phyloP scores from a whole-genome alignment of 2,797 vertebrate species.

The Sebastes umbrosus region DNA sequence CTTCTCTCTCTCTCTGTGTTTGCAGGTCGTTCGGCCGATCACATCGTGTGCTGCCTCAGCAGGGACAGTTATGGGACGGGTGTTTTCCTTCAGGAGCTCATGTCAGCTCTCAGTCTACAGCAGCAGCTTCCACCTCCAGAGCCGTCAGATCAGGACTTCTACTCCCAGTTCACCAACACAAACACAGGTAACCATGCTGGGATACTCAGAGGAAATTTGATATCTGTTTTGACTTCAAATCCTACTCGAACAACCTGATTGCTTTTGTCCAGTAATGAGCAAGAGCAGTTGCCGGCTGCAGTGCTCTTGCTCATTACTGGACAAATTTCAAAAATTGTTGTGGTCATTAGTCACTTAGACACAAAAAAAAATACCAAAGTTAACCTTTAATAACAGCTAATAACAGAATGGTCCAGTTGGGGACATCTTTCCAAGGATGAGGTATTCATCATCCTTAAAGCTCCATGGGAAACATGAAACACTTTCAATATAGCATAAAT shows the following conservation, averaged over 20 bases:
- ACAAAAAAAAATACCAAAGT: too few relatives aligned
- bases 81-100: slow-evolving; percentile 93
- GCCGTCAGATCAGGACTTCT: slow-evolving; percentile 94
- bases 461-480: too few relatives aligned
- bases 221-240: neutral
- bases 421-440: too few relatives aligned
- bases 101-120: slow-evolving; percentile 90
- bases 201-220: neutral
- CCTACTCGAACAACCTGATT: neutral
- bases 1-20: neutral
- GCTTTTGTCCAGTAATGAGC: too few relatives aligned
- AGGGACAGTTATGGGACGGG: slow-evolving; percentile 94
- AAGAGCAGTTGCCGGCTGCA: too few relatives aligned
- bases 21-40: slow-evolving; percentile 87
- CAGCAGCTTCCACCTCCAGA: slow-evolving; percentile 92
- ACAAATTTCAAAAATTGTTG: too few relatives aligned
- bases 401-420: too few relatives aligned
- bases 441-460: too few relatives aligned
- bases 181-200: slow-evolving; percentile 81
- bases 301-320: too few relatives aligned
- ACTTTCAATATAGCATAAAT: too few relatives aligned
- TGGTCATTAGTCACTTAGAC: too few relatives aligned
- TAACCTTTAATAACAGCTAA: too few relatives aligned
- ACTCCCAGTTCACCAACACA: slow-evolving; percentile 94
- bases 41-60: slow-evolving; percentile 92